phyloP scores from a whole-genome alignment of 2,888 invertebrate species.

The Pinctada fucata region DNA sequence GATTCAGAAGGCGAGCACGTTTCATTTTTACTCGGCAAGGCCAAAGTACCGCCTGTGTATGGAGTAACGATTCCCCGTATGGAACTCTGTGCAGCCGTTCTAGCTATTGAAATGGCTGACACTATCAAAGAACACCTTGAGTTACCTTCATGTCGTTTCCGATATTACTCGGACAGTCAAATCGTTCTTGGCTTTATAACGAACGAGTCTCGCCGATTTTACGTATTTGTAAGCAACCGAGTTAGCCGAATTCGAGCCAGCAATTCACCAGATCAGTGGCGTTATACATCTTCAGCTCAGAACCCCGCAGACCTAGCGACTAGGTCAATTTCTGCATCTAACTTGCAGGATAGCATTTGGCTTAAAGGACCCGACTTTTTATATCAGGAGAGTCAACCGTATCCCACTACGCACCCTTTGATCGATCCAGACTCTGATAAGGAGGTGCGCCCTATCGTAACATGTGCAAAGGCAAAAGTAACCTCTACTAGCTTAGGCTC shows the following conservation, averaged over 20 bases:
- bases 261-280: constrained; percentile 32
- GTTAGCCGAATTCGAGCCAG: constrained; percentile 27
- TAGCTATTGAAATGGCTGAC: constrained; percentile 45
- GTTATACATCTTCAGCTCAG: constrained; percentile 20
- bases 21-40: constrained; percentile 50
- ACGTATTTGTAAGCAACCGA: constrained; percentile 39
- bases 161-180: constrained; percentile 44
- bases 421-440: not conserved
- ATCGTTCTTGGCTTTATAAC: constrained; percentile 40
- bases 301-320: constrained; percentile 41
- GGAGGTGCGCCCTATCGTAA: not conserved
- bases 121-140: constrained; percentile 26
- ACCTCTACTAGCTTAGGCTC: too few relatives aligned
- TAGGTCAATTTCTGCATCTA: not conserved
- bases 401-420: not conserved
- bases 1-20: constrained; percentile 14
- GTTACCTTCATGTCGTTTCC: constrained; percentile 4
- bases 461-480: too few relatives aligned
- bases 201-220: constrained; percentile 28
- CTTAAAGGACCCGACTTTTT: not conserved
- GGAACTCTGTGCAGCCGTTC: constrained; percentile 35
- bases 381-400: not conserved
- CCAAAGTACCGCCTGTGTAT: constrained; percentile 32
- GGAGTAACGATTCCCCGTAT: too few relatives aligned
- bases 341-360: not conserved